Evolutionary conservation across 2,888 invertebrate species (phyloP), one percentile per base, ranked within the genome.

Genomic region (Synanthedon tipuliformis): DNA sequence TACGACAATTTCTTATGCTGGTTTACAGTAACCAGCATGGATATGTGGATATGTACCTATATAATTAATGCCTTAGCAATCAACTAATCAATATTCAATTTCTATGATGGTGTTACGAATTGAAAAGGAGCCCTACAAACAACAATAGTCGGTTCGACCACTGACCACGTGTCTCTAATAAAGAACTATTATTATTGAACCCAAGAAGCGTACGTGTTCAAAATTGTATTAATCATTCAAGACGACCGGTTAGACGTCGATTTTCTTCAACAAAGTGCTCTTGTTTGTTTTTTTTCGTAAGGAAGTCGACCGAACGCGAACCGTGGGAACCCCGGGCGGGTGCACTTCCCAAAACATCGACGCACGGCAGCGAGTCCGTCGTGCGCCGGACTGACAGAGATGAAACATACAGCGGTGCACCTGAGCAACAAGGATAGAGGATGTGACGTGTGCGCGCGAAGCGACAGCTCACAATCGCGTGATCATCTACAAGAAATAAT

Each of bases 311-410:
- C 78, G 83, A 84, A 83, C 85, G 84, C 82, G 81, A 81, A 88
- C 86, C 88, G 88, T 88, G 88, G 88, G 88, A 88, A 88, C 84
- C 81, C 55, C 81, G 80, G 81, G 81, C 88, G 85, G 88, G 87
- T 87, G 88, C 88, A 86, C 88, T 88, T 88, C 88, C 88, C 88
- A 88, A 88, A 88, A 88, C 88, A 87, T 85, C 86, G 83, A 78
- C 84, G 85, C 85, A 85, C 85, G 83, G 84, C 86, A 83, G 84
- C 85, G 74, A 75, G 75, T 69, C 73, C 77, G 81, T 83, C 85
- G 81, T 81, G 82, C 81, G 84, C 81, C 80, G 75, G 65, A 57
- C 57, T 52, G 63, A 82, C 63, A 57, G 78, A 76, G 78, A 83
- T 50, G 52, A 63, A 64, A 56, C 50, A 75, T 69, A 54, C 58